Percentiles rank a stretch among this genome's conserved stretches.
Evolutionary conservation across 2,888 invertebrate genomes (phyloP).

Genomic region (Perdita meconis): DNA sequence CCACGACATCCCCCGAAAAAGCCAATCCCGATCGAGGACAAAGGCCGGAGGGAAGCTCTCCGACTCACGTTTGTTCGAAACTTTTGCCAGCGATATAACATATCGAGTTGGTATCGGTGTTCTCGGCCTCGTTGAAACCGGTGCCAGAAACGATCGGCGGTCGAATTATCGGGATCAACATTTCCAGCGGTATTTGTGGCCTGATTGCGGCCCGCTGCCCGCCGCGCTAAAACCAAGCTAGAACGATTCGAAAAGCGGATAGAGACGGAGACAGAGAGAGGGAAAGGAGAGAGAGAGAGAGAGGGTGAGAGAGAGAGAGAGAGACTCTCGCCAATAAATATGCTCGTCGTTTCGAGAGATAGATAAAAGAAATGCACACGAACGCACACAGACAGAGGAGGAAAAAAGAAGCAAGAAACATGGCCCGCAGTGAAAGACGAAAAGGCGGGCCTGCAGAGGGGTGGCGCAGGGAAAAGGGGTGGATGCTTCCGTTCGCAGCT

Average conservation of each 20-base stretch:
- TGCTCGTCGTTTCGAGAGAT: conserved; percentile 23
- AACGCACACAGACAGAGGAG: neutral
- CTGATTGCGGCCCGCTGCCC: conserved; percentile 59
- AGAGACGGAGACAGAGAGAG: conserved; percentile 19
- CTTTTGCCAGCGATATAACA: conserved; percentile 46
- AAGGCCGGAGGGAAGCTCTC: neutral
- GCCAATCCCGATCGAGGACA: conserved; percentile 24
- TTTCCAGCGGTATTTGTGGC: conserved; percentile 64
- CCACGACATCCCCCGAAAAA: conserved; percentile 15
- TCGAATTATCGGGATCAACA: conserved; percentile 71
- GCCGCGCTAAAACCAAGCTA: conserved; percentile 30
- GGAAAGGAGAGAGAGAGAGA: conserved; percentile 5
- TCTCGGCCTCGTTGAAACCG: conserved; percentile 41
- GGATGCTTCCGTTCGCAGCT: conserved; percentile 45
- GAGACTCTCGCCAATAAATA: conserved; percentile 44
- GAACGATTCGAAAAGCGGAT: conserved; percentile 47
- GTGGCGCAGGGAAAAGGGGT: neutral
- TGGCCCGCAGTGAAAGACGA: neutral
- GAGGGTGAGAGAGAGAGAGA: neutral
- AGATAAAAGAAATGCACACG: neutral
- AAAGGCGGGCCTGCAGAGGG: conserved; percentile 6
- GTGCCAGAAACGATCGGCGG: conserved; percentile 69
- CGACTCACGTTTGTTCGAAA: conserved; percentile 21
- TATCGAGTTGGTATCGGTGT: conserved; percentile 46
- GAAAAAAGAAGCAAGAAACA: neutral